Base-by-base conservation (phyloP, 2,113 vertebrate species). In the Aix galericulata region DNA sequence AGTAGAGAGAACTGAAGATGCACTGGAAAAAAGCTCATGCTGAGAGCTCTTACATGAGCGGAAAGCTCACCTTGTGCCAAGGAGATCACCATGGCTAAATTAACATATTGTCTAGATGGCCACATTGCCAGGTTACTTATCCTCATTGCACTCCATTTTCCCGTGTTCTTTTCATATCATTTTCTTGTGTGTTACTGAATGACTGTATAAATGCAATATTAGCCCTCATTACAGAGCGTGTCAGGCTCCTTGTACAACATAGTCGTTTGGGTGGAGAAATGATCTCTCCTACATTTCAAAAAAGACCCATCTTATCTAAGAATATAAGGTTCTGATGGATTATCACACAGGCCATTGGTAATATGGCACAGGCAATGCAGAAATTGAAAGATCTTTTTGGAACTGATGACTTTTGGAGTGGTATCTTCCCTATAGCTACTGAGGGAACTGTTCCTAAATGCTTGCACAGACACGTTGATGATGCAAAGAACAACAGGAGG, bases 241-340 rank as follows among this genome's bases (percentile, higher is more conserved):
- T 6, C 0, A 2, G 56, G 38, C 13, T 53, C 36, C 26, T 52
- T 52, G 55, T 53, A 64, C 1, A 1, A 14, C 31, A 42, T 3
- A 27, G 58, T 4, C 32, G 73, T 40, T 27, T 32, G 16, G 80
- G 50, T 3, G 34, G 26, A 46, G 36, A 83, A 77, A 69, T 50
- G 17, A 21, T 48, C 26, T 69, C 55, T 31, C 27, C 58, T 31
- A 66, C 46, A 13, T 29, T 38, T 69, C 38, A 38, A 1, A 55
- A 27, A 14, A 86, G 62, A 27, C 31, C 68, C 9, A 34, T 32
- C 59, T 79, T 55, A 32, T 40, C 29, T 34, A 38, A 32, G 50
- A 71, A 32, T 4, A 1, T 23, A 66, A 53, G 17, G 62, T 68
- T 56, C 67, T 31, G 64, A 73, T 16, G 69, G 48, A 67, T 80